Evolutionary conservation across 2,797 vertebrate species (phyloP).

Genomic region (Sibirionetta formosa): DNA sequence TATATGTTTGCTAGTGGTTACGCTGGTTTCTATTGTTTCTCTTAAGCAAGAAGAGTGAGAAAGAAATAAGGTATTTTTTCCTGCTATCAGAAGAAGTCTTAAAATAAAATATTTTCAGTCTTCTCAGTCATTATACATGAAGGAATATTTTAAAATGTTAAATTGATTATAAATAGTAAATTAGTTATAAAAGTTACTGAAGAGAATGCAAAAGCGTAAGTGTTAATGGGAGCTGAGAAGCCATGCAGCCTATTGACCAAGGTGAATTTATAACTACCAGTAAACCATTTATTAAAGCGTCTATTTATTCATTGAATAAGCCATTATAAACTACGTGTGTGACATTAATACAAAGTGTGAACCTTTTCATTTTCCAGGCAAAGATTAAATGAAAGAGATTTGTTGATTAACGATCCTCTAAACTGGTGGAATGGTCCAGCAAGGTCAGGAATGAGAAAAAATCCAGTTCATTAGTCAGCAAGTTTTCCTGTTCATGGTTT

Average conservation of each 20-base stretch:
- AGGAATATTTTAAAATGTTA: not conserved
- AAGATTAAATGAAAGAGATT: conserved; percentile 52
- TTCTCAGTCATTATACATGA: not conserved
- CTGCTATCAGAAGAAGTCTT: conserved; percentile 17
- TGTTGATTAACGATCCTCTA: conserved; percentile 61
- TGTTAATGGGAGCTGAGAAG: not conserved
- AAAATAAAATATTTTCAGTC: conserved; percentile 26
- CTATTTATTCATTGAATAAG: conserved; percentile 6
- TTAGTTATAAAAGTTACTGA: not conserved
- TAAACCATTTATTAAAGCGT: not conserved
- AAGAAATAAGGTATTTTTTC: conserved; percentile 29
- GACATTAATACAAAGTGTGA: not conserved
- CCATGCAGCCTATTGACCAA: not conserved
- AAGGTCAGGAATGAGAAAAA: conserved; percentile 62
- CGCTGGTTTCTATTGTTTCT: conserved; percentile 53
- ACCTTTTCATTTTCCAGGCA: conserved; percentile 25
- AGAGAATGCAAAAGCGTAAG: not conserved
- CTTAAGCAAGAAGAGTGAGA: conserved; percentile 21
- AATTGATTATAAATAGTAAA: not conserved
- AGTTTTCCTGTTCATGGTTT: conserved; percentile 36
- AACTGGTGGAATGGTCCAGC: conserved; percentile 18
- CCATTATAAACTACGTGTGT: not conserved
- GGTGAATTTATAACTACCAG: not conserved
- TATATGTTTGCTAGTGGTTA: conserved; percentile 51
- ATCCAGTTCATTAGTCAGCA: conserved; percentile 51